These are phyloP conservation scores for Calosoma granatense DNA, from an alignment of 1,140 invertebrate species.

Conservation along the genomic window DNA sequence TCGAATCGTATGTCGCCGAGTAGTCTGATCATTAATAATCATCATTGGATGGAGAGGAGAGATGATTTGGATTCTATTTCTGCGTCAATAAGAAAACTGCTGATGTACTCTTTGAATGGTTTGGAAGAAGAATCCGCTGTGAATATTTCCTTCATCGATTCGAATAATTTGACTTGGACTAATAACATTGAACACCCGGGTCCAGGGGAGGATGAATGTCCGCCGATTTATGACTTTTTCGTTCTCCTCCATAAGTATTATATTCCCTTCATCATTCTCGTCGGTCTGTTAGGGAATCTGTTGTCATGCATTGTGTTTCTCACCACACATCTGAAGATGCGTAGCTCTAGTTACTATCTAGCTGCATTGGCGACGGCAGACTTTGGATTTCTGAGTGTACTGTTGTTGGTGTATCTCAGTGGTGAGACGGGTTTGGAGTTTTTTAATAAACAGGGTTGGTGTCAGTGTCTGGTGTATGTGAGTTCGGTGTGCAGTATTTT, in stretches of 20 bases:
- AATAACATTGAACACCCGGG: no score
- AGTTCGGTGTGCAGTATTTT: conserved; percentile 59
- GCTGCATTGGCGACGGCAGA: conserved; percentile 66
- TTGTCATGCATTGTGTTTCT: conserved; percentile 65
- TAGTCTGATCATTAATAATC: no score
- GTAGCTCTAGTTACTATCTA: conserved; percentile 70
- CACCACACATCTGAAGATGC: conserved; percentile 54
- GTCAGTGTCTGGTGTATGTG: conserved; percentile 61
- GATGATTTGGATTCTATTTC: no score
- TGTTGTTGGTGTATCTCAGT: conserved; percentile 57
- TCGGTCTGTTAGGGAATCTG: conserved; percentile 62
- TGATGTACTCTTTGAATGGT: no score
- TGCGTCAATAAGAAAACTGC: no score
- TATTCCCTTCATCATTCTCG: conserved; percentile 53
- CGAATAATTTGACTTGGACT: no score
- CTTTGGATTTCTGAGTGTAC: conserved; percentile 55
- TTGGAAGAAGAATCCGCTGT: no score
- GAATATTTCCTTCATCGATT: no score
- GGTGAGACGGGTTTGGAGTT: conserved; percentile 42
- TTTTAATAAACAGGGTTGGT: conserved; percentile 53
- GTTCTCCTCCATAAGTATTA: conserved; percentile 42
- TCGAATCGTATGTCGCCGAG: no score
- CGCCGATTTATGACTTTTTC: conserved; percentile 18
- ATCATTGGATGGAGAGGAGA: no score
- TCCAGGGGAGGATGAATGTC: no score